Conservation (phyloP, 1,140 invertebrate genomes). For the Aporrectodea caliginosa region DNA sequence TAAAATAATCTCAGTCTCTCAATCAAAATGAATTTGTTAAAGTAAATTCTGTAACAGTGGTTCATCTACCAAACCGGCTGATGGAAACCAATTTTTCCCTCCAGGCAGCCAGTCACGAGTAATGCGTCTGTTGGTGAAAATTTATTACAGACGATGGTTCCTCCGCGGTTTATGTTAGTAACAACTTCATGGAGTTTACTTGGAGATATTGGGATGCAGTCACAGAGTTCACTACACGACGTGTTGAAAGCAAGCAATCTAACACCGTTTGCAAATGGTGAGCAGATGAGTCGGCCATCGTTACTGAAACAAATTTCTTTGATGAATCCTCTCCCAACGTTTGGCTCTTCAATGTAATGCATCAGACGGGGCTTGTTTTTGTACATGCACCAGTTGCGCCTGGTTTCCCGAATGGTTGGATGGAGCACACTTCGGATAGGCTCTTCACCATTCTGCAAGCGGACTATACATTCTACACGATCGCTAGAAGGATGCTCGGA, state of each 20-base stretch:
- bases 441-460: background rate
- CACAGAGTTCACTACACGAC: slow-evolving; percentile 72
- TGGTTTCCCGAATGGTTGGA: background rate
- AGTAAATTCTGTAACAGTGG: too few species aligned
- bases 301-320: slow-evolving; percentile 81
- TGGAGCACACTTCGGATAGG: slow-evolving; percentile 34
- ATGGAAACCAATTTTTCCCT: slow-evolving; percentile 83
- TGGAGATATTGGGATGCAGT: slow-evolving; percentile 61
- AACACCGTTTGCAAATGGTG: slow-evolving; percentile 79
- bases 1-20: too few species aligned
- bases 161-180: slow-evolving; percentile 69
- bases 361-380: slow-evolving; percentile 74
- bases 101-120: slow-evolving; percentile 81
- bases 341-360: slow-evolving; percentile 80
- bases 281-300: slow-evolving; percentile 82
- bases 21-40: too few species aligned
- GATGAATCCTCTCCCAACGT: slow-evolving; percentile 76
- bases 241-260: slow-evolving; percentile 74
- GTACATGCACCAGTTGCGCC: slow-evolving; percentile 56
- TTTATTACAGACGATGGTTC: slow-evolving; percentile 84
- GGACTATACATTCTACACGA: background rate
- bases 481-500: too few species aligned
- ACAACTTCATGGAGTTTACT: slow-evolving; percentile 63
- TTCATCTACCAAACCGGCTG: slow-evolving; percentile 67
- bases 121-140: slow-evolving; percentile 81